Base-by-base conservation (phyloP, 1,140 invertebrate genomes). In the Anadara kagoshimensis region DNA sequence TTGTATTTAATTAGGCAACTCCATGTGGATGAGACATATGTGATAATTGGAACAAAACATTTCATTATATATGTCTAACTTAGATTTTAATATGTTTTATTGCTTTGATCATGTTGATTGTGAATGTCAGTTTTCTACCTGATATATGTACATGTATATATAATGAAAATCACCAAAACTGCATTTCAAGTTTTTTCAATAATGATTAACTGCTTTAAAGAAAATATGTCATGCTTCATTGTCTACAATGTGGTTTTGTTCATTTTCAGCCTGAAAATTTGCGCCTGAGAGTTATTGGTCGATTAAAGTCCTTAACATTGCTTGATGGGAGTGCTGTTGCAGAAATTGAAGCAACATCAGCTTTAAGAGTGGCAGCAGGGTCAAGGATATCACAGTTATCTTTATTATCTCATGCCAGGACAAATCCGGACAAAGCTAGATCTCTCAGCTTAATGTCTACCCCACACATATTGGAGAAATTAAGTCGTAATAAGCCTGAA, bases 351-450 rank as follows among this genome's bases (percentile, higher is more conserved):
- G 76, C 83, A 14, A 82, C 83, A 14, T 67, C 84, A 43, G 86
- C 87, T 0, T 75, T 89, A 22, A 64, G 86, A 20, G 74, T 87
- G 53, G 86, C 87, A 16, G 86, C 87, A 29, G 86, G 86, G 12
- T 88, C 87, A 3, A 64, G 86, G 20, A 85, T 88, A 43, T 88
- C 86, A 16, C 87, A 88, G 76, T 63, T 88, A 64, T 87, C 85
- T 7, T 66, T 88, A 22, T 73, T 88, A 11, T 80, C 83, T 26
- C 80, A 83, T 63, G 82, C 83, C 4, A 75, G 86, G 26, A 83
- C 79, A 7, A 85, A 88, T 72, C 56, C 61, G 2, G 29, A 63
- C n/a, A 69, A 76, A 45, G 86, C 86, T 16, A 59, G 86, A 14
- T 83, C 85, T 14, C 79, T 89, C 1, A 83, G 77, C 63, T 71